Conservation (phyloP, 1,140 invertebrate genomes). For the Neocloeon triangulifer region DNA sequence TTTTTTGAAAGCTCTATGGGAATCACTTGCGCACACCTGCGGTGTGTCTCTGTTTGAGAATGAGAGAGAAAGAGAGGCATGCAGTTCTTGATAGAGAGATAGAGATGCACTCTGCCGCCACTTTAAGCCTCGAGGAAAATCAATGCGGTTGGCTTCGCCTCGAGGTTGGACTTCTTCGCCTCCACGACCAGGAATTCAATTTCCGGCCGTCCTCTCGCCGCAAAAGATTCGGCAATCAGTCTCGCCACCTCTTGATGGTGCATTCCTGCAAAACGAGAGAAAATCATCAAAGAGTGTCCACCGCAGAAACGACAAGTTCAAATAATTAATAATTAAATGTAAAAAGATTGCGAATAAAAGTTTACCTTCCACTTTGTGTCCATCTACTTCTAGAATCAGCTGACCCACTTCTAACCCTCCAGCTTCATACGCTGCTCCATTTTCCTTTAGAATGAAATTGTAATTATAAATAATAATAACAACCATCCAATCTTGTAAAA, state of each 20-base stretch:
- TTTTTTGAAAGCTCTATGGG: no score
- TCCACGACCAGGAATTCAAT: conserved; percentile 78
- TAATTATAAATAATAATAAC: no score
- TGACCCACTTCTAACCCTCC: conserved; percentile 83
- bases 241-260: conserved; percentile 61
- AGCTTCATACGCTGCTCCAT: conserved; percentile 78
- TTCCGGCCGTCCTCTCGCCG: conserved; percentile 57
- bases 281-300: not conserved
- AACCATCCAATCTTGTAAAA: no score
- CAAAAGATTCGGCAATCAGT: conserved; percentile 72
- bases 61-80: no score
- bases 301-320: no score
- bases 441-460: conserved; percentile 49
- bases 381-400: conserved; percentile 80
- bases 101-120: no score
- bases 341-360: no score
- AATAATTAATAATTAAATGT: no score
- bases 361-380: conserved; percentile 61
- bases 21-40: no score
- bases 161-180: conserved; percentile 70
- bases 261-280: conserved; percentile 18
- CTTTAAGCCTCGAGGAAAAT: conserved; percentile 72
- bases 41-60: no score
- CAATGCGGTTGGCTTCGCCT: conserved; percentile 64
- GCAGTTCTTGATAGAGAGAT: no score